Base-by-base conservation (phyloP, 2,888 invertebrate species). In the Dysmachus trigonus region DNA sequence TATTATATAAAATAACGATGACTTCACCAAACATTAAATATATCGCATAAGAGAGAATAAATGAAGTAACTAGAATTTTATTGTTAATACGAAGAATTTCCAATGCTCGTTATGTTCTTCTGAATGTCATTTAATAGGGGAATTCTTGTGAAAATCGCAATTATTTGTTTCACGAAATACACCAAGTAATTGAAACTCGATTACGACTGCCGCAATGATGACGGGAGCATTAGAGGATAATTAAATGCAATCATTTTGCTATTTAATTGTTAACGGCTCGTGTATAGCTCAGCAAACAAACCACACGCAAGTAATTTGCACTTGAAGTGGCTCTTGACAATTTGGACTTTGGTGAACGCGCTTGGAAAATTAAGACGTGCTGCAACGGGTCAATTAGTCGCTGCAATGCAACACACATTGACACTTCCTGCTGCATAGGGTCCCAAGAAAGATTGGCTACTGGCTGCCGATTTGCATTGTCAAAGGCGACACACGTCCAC, bases 321-420 rank as follows among this genome's bases (percentile, higher is more conserved):
- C 30, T 30, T 73, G n/a, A 73, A 73, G 27, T 73, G 31, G n/a
- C 33, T n/a, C n/a, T n/a, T 31, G 72, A 13, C 72, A 73, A 33
- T 73, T 73, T 73, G 73, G 73, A 73, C n/a, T 73, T 73, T 73
- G 73, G 73, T 31, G 33, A 15, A 31, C 73, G 33, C 73, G 31
- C 31, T 33, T 31, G 33, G 31, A 31, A 33, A 73, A 77, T 77
- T 77, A 77, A 77, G 77, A 77, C 77, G 38, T 76, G 22, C 77
- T 18, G 38, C 77, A 77, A 18, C 10, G 77, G 77, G 10, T 47
- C 77, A 77, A 76, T 77, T 74, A 74, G 27, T 31, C 18, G 31
- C 33, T 74, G 8, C n/a, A 74, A 31, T 33, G 7, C 13, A 30
- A n/a, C n/a, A n/a, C n/a, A n/a, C n/a, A 27, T 33, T 77, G 77